Conservation (phyloP, 2,888 invertebrate genomes). For the Lithodes maja region DNA sequence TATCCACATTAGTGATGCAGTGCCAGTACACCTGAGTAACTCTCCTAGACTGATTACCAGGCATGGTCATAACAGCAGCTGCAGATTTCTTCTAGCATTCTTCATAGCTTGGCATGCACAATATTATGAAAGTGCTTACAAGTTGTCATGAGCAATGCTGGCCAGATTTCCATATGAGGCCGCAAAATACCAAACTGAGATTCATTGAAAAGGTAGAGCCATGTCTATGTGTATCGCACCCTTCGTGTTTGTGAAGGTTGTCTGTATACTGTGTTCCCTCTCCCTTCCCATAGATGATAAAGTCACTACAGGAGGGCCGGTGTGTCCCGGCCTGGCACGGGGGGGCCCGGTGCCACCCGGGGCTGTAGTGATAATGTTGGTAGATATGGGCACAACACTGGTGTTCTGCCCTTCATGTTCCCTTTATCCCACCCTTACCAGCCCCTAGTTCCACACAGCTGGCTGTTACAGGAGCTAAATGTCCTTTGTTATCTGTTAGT, state of each 20-base stretch:
- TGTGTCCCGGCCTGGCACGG: slow-evolving; percentile 30
- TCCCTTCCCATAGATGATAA: slow-evolving; percentile 3
- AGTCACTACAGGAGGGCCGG: slow-evolving; percentile 36
- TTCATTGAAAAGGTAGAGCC: slow-evolving; percentile 29
- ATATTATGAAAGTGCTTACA: slow-evolving; percentile 14
- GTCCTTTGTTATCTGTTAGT: slow-evolving; percentile 52
- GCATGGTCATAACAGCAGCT: slow-evolving; percentile 13
- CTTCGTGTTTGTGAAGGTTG: slow-evolving; percentile 65
- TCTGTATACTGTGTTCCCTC: slow-evolving; percentile 51
- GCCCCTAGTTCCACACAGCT: slow-evolving; percentile 57
- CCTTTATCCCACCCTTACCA: slow-evolving; percentile 35
- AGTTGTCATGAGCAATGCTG: slow-evolving; percentile 15
- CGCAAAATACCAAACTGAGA: slow-evolving; percentile 25
- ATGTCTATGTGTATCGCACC: slow-evolving; percentile 60
- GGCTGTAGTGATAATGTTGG: slow-evolving; percentile 25
- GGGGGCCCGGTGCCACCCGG: slow-evolving; percentile 40
- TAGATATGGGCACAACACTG: slow-evolving; percentile 18
- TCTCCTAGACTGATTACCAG: slow-evolving; percentile 14
- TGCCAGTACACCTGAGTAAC: slow-evolving; percentile 12
- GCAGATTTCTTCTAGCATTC: slow-evolving; percentile 3
- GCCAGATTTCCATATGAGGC: slow-evolving; percentile 30
- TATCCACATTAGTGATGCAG: slow-evolving; percentile 20
- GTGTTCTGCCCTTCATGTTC: slow-evolving; percentile 21
- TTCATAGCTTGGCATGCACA: slow-evolving; percentile 11
- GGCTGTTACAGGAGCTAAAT: slow-evolving; percentile 56